Conservation (phyloP, 2,113 vertebrate genomes). For the Monarcha castaneiventris region DNA sequence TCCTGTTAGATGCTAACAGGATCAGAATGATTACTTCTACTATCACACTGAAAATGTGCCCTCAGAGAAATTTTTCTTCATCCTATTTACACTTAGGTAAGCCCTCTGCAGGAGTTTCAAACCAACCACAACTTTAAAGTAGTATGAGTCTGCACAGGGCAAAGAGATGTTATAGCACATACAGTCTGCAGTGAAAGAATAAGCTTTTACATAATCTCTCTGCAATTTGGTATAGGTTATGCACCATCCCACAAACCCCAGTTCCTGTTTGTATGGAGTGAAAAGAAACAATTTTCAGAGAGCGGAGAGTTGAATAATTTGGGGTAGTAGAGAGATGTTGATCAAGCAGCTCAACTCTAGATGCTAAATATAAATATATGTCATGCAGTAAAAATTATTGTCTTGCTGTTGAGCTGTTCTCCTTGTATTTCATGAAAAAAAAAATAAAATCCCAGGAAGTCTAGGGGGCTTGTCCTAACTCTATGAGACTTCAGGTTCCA, state of each 20-base stretch:
- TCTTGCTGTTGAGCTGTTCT: background rate
- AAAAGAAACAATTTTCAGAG: background rate
- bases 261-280: background rate
- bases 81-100: background rate
- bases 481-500: background rate
- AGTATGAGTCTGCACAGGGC: background rate
- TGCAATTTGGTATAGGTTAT: background rate
- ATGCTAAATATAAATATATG: background rate
- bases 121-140: background rate
- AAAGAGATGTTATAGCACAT: background rate
- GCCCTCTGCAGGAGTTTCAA: background rate
- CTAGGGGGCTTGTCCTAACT: background rate
- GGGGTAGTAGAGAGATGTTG: accelerated
- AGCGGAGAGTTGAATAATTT: background rate
- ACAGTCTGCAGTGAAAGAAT: background rate
- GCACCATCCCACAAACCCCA: background rate
- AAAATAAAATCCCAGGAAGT: background rate
- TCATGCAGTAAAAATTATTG: background rate
- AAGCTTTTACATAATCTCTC: background rate
- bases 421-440: background rate
- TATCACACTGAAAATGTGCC: background rate
- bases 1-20: conserved; percentile 39
- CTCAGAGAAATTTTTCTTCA: background rate
- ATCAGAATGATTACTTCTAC: conserved; percentile 20
- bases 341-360: background rate